Conservation (phyloP, 2,113 vertebrate genomes). For the Actenoides lindsayi region DNA sequence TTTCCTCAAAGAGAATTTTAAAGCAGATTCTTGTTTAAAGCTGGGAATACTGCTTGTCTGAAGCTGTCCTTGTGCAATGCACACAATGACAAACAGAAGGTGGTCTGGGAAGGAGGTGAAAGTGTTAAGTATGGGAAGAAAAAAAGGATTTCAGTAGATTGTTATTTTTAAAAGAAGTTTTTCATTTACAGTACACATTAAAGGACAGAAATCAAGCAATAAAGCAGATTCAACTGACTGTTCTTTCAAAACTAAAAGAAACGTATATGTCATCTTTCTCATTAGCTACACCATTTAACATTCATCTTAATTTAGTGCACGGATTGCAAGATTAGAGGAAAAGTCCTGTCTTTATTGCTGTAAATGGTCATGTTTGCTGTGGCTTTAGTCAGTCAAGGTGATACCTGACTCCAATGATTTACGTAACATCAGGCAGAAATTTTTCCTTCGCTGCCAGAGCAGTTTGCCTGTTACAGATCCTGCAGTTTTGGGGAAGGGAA, state of each 20-base stretch:
- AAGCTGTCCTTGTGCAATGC: conserved; percentile 65
- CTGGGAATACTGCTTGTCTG: conserved; percentile 42
- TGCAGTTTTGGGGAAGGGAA: neutral
- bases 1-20: conserved; percentile 67
- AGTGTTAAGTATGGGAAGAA: neutral
- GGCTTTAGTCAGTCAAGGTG: neutral
- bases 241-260: neutral
- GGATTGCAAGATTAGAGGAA: neutral
- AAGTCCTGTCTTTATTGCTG: neutral
- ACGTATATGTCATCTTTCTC: neutral
- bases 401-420: neutral
- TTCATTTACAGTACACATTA: neutral
- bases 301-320: neutral
- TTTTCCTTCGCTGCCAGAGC: neutral
- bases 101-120: neutral
- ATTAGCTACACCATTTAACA: neutral
- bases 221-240: neutral
- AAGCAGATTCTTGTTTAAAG: conserved; percentile 62
- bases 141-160: neutral
- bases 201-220: conserved; percentile 9
- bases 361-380: neutral
- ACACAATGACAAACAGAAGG: conserved; percentile 63
- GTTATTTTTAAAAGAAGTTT: neutral
- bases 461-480: neutral
- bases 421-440: neutral